Evolutionary conservation across 1,140 invertebrate species (phyloP).

Genomic region (Cotesia vestalis): DNA sequence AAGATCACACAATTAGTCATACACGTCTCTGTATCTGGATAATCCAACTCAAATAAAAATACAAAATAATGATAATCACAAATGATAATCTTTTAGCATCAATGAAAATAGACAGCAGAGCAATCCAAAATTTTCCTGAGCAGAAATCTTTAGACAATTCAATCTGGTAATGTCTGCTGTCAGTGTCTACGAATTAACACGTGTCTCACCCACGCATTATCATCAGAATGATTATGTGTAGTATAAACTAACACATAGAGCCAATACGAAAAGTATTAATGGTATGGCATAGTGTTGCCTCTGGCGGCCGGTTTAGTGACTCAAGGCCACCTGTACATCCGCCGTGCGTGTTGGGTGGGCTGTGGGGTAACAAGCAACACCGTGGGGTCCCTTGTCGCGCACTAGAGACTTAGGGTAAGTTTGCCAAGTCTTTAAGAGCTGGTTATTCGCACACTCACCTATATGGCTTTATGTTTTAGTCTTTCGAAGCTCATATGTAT

Average conservation of each 20-base stretch:
- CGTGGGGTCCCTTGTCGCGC: background rate
- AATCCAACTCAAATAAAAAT: too few species aligned
- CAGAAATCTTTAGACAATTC: background rate
- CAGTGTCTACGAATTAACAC: conserved; percentile 1
- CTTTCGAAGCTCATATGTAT: background rate
- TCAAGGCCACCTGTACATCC: conserved; percentile 48
- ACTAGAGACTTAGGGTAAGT: conserved; percentile 28
- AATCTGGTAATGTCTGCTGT: background rate
- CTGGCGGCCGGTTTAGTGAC: conserved; percentile 24
- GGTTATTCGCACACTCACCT: background rate
- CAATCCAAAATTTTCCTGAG: too few species aligned
- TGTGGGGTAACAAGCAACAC: conserved; percentile 45
- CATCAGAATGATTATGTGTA: background rate
- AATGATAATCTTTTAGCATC: too few species aligned
- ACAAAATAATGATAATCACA: too few species aligned
- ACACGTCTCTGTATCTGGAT: too few species aligned
- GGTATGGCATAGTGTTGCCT: background rate
- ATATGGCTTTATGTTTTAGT: conserved; percentile 24
- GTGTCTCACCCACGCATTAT: conserved; percentile 8
- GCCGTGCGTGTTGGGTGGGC: conserved; percentile 42
- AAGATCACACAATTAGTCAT: too few species aligned
- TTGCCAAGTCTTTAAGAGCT: conserved; percentile 7
- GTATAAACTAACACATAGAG: background rate
- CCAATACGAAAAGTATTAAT: background rate
- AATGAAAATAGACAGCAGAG: too few species aligned